phyloP scores from a whole-genome alignment of 2,113 vertebrate genomes.

The Antechinus stuartii region DNA sequence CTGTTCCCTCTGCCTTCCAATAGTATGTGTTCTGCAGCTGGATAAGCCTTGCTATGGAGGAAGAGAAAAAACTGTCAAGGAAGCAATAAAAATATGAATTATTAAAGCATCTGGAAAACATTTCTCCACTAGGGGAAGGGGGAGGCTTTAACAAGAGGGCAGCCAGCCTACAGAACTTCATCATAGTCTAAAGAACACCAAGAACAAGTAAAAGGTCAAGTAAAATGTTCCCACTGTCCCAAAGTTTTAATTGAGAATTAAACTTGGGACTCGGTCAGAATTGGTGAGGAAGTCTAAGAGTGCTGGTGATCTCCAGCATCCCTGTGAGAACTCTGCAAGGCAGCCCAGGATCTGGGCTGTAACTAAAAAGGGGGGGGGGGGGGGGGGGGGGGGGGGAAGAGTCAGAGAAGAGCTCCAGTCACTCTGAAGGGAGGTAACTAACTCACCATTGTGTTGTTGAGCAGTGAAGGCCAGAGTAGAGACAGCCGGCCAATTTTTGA shows the following conservation, averaged over 20 bases:
- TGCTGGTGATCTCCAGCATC: neutral
- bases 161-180: neutral
- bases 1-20: neutral
- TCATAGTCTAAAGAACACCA: neutral
- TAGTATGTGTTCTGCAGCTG: constrained; percentile 14
- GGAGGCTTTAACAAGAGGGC: neutral
- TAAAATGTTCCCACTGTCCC: neutral
- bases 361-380: neutral
- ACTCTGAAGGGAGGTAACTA: neutral
- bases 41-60: constrained; percentile 62
- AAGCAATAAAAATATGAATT: constrained; percentile 38
- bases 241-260: neutral
- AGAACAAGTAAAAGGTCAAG: neutral
- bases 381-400: neutral
- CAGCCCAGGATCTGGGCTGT: neutral
- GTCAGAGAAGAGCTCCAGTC: neutral
- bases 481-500: neutral
- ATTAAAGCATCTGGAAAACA: constrained; percentile 57
- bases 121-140: constrained; percentile 23
- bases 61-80: constrained; percentile 59
- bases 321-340: neutral
- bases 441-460: fast-evolving
- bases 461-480: fast-evolving
- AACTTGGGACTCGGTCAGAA: no score
- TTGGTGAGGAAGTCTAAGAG: neutral